phyloP scores from a whole-genome alignment of 2,113 vertebrate genomes.

The Tinamus guttatus region DNA sequence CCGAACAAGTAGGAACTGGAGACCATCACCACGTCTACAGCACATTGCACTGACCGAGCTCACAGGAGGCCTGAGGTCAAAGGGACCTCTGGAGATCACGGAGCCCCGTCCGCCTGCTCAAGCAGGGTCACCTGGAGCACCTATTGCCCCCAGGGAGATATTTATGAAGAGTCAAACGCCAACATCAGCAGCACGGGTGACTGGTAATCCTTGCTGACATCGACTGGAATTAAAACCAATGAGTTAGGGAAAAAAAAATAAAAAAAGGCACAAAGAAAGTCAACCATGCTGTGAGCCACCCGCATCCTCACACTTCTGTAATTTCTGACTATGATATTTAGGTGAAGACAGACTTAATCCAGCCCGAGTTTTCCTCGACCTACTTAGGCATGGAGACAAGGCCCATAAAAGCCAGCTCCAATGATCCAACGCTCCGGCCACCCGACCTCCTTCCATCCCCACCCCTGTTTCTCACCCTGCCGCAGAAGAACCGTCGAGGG shows the following conservation, averaged over 20 bases:
- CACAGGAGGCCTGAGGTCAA: too few species aligned
- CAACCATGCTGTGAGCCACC: neutral
- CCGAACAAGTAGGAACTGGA: neutral
- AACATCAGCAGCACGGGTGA: neutral
- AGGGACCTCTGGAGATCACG: too few species aligned
- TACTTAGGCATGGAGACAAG: neutral
- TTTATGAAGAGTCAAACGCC: neutral
- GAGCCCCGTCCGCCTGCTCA: too few species aligned
- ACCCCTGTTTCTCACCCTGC: neutral
- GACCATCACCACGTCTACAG: too few species aligned
- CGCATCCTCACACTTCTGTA: neutral
- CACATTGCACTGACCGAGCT: neutral
- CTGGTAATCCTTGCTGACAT: neutral
- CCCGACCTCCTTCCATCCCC: accelerated
- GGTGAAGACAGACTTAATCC: neutral
- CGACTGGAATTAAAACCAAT: neutral
- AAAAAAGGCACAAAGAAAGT: too few species aligned
- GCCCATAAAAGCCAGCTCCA: neutral
- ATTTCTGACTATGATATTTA: neutral
- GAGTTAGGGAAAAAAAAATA: neutral
- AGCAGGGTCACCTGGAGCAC: neutral
- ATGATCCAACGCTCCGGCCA: neutral
- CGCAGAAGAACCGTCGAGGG: neutral
- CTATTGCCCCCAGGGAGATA: neutral
- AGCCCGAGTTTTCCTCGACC: neutral